Base-by-base conservation (phyloP, 2,113 vertebrate genomes). In the Sander vitreus region DNA sequence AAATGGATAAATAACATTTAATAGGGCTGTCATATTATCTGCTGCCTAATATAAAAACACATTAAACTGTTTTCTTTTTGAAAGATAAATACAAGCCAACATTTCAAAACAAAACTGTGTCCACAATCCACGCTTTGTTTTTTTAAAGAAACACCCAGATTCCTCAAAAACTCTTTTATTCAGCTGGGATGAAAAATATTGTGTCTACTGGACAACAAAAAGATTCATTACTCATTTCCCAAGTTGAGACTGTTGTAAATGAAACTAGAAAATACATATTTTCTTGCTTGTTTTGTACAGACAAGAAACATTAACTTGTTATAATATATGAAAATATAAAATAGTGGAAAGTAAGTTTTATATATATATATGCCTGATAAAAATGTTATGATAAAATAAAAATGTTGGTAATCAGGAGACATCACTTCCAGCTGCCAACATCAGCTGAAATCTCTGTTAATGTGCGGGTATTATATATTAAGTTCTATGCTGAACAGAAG, bases 101-200 rank as follows among this genome's bases (percentile, higher is more conserved):
- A 18, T 48, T 21, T 76, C 25, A 57, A 64, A 62, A 64, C 10
- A 82, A 64, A 60, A 39, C 16, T 10, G 27, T 47, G 51, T 21
- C 70, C 65, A 74, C 36, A 25, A 21, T 54, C 33, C 12, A n/a
- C n/a, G 6, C 36, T 39, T 10, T 4, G 12, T 36, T 14, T 6
- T 47, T 43, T 23, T 75, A 48, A 74, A 55, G 13, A 73, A 30
- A 12, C 43, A 43, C 55, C 71, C 47, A 74, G 63, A 67, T 57
- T 65, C 43, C 11, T 23, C 1, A 7, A 15, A 68, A 6, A 68
- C n/a, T 25, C 5, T 43, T 18, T 39, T 36, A 43, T 47, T 21
- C 11, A 47, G 33, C n/a, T 19, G 53, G 33, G 16, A 58, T 57
- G 36, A 25, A 71, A 45, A 45, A 57, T 45, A 13, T 71, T 43